A percentile compares a stretch with the other conserved stretches of the same genome.
Evolutionary conservation across 2,888 invertebrate species (phyloP).

Genomic region (Aleiodes leptofemur): DNA sequence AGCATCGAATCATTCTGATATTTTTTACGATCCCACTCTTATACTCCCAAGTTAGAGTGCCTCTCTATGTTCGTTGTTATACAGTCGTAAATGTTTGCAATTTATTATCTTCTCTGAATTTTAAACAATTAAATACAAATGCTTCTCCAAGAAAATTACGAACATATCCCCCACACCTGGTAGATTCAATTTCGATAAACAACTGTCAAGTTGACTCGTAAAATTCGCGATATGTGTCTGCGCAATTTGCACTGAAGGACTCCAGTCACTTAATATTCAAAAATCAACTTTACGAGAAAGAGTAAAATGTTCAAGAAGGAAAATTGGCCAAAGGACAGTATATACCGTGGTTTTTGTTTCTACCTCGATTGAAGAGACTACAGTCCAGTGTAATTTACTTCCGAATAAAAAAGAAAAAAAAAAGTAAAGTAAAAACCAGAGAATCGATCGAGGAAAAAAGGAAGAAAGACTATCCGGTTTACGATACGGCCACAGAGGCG

Average conservation of each 20-base stretch:
- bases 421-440: too few relatives aligned
- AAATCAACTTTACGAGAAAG: constrained; percentile 25
- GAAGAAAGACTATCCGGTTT: constrained; percentile 54
- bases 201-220: constrained; percentile 16
- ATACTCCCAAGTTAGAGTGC: not conserved
- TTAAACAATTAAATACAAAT: constrained; percentile 5
- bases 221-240: constrained; percentile 9
- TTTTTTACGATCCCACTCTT: constrained; percentile 30
- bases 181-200: constrained; percentile 3
- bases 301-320: not conserved
- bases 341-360: not conserved
- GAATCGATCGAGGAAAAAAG: constrained; percentile 2
- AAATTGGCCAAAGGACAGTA: constrained; percentile 5
- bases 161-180: constrained; percentile 3
- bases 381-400: constrained; percentile 10
- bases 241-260: constrained; percentile 15
- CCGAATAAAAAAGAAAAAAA: not conserved
- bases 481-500: constrained; percentile 56
- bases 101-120: not conserved
- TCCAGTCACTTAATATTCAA: constrained; percentile 19
- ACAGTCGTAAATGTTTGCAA: constrained; percentile 17
- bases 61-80: not conserved
- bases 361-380: not conserved
- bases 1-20: constrained; percentile 34
- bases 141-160: not conserved